Percentiles rank a stretch among this genome's conserved stretches.
These are phyloP conservation scores for Turnix velox DNA, from an alignment of 2,113 vertebrate species.

Conservation along the genomic window DNA sequence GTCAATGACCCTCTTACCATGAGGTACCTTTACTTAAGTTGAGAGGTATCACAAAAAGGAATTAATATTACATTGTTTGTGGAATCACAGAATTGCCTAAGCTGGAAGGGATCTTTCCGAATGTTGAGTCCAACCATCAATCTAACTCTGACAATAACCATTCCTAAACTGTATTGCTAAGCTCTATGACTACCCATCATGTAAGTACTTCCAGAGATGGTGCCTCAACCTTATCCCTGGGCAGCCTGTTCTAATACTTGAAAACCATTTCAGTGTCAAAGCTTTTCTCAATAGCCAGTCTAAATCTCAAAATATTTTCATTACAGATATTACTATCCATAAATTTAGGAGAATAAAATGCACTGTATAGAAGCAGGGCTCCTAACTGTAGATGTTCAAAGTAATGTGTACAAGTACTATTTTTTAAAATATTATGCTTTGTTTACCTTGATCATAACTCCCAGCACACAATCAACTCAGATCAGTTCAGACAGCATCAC, in stretches of 20 bases:
- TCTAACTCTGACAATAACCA: too few species aligned
- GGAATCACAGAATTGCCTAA: background rate
- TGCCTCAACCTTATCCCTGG: too few species aligned
- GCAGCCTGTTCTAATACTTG: too few species aligned
- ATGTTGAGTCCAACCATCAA: too few species aligned
- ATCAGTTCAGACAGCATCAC: background rate
- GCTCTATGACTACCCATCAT: too few species aligned
- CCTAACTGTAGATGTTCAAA: background rate
- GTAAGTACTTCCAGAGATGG: too few species aligned
- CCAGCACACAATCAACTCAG: background rate
- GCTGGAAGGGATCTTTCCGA: too few species aligned
- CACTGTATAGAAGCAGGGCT: background rate
- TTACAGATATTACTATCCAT: background rate
- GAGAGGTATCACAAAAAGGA: background rate
- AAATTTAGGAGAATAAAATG: background rate
- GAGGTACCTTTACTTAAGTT: background rate
- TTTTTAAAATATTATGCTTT: background rate
- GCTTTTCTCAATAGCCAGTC: too few species aligned
- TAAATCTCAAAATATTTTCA: background rate
- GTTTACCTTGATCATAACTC: background rate
- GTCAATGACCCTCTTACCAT: background rate
- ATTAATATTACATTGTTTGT: background rate
- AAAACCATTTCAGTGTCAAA: too few species aligned
- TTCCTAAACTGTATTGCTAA: too few species aligned
- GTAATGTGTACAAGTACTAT: background rate